phyloP scores from a whole-genome alignment of 1,140 invertebrate genomes.

The Lucilia sericata region DNA sequence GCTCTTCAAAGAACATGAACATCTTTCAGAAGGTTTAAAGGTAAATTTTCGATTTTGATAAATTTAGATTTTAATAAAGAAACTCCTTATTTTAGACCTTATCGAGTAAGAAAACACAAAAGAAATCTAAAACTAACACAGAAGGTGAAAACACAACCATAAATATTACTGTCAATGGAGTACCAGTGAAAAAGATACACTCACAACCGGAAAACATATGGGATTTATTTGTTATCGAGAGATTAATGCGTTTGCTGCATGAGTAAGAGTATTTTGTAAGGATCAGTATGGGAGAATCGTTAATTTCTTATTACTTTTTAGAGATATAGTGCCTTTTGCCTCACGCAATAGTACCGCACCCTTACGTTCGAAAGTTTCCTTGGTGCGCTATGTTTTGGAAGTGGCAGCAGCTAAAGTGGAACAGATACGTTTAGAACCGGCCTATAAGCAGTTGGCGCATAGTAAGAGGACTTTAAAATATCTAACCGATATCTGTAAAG shows the following conservation, averaged over 20 bases:
- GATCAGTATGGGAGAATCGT: neutral
- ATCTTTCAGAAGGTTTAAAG: slow-evolving; percentile 52
- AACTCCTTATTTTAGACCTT: neutral
- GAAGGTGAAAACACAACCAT: slow-evolving; percentile 42
- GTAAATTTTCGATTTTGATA: slow-evolving; percentile 31
- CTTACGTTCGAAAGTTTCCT: slow-evolving; percentile 53
- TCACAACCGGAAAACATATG: slow-evolving; percentile 60
- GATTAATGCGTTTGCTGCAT: slow-evolving; percentile 56
- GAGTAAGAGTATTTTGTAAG: slow-evolving; percentile 53
- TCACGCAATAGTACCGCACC: slow-evolving; percentile 50
- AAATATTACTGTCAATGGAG: slow-evolving; percentile 58
- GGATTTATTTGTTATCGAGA: slow-evolving; percentile 59
- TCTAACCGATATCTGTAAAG: slow-evolving; percentile 62
- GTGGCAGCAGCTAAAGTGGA: slow-evolving; percentile 53
- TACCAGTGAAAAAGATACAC: slow-evolving; percentile 54
- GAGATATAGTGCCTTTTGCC: slow-evolving; percentile 62
- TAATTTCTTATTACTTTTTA: slow-evolving; percentile 39
- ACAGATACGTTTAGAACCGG: slow-evolving; percentile 57
- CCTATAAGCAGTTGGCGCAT: slow-evolving; percentile 62
- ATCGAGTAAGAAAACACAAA: slow-evolving; percentile 46
- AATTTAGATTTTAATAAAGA: neutral
- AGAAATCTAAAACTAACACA: slow-evolving; percentile 51
- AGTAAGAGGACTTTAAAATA: slow-evolving; percentile 60
- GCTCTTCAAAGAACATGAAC: slow-evolving; percentile 59
- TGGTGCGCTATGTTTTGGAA: slow-evolving; percentile 60